These are phyloP conservation scores for Aselliscus stoliczkanus DNA, from an alignment of 2,797 vertebrate species.

Conservation along the genomic window DNA sequence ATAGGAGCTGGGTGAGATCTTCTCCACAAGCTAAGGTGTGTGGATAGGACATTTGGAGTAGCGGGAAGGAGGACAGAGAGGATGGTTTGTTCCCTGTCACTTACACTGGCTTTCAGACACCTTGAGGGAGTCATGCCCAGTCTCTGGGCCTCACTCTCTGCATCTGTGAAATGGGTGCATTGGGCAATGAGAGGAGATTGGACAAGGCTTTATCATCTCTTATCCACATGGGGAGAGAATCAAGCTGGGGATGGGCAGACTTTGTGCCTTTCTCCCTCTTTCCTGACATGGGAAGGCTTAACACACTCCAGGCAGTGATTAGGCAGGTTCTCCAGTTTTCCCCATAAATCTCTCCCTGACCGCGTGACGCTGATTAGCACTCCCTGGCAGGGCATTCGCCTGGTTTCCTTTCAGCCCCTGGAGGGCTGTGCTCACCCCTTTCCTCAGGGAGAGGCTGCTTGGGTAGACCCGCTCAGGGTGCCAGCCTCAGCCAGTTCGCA, in stretches of 20 bases:
- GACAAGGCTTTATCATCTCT: neutral
- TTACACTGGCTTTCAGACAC: neutral
- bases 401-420: neutral
- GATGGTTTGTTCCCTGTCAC: neutral
- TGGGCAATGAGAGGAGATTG: neutral
- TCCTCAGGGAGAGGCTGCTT: neutral
- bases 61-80: neutral
- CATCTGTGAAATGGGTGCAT: neutral
- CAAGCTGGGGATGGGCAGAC: neutral
- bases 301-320: neutral
- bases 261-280: neutral
- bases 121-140: neutral
- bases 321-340: neutral
- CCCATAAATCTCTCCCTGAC: neutral
- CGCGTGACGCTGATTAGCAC: neutral
- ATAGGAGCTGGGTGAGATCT: neutral
- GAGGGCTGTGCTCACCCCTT: neutral
- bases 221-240: neutral
- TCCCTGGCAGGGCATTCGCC: neutral
- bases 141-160: neutral
- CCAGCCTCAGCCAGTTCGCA: neutral
- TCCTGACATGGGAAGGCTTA: neutral
- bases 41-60: neutral
- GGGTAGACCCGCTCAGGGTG: neutral
- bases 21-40: neutral